Conservation (phyloP, 2,113 vertebrate species). For the Scatophagus argus region DNA sequence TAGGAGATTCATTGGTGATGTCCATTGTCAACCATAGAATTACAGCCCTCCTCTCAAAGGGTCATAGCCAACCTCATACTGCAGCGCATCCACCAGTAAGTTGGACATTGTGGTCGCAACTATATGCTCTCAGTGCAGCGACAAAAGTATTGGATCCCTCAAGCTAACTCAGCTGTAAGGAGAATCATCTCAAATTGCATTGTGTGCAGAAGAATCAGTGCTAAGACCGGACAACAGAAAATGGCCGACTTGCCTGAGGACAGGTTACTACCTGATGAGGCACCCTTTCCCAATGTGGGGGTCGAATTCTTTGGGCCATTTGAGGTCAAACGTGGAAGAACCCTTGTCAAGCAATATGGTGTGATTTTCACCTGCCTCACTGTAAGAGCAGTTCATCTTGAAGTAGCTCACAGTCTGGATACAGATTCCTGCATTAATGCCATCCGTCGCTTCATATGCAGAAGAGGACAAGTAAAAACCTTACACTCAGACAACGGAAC, state of each 20-base stretch:
- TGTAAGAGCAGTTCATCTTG: too few relatives aligned
- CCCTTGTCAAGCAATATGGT: background rate
- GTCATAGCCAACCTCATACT: too few relatives aligned
- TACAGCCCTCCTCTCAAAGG: too few relatives aligned
- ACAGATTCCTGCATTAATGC: background rate
- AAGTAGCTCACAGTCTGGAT: background rate
- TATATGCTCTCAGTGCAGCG: too few relatives aligned
- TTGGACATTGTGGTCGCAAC: too few relatives aligned
- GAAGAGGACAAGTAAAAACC: background rate
- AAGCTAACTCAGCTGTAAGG: background rate
- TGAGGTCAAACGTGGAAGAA: background rate
- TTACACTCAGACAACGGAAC: background rate
- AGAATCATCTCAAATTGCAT: background rate
- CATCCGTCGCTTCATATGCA: background rate
- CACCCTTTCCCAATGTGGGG: too few relatives aligned
- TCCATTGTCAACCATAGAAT: too few relatives aligned
- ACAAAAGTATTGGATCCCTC: background rate
- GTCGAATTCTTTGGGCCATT: too few relatives aligned
- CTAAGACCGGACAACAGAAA: too few relatives aligned
- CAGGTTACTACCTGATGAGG: background rate
- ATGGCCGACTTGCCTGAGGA: background rate
- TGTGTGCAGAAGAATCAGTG: too few relatives aligned
- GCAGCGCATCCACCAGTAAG: too few relatives aligned
- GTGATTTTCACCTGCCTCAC: background rate
- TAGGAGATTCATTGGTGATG: too few relatives aligned